Conservation (phyloP, 2,888 invertebrate genomes). For the Macrosoma leucophasiata region DNA sequence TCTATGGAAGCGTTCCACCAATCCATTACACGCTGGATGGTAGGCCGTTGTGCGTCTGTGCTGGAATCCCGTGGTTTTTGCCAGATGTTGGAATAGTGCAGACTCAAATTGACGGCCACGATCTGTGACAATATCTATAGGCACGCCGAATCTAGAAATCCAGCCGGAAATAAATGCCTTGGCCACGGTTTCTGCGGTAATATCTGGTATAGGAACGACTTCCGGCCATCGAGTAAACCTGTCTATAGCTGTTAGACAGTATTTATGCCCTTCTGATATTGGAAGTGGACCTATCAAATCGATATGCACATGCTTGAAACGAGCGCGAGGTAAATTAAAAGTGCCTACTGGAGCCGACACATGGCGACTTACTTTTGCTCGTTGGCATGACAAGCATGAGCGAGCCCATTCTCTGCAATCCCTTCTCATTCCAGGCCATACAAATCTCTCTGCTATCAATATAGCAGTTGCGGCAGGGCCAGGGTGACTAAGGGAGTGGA, state of each 20-base stretch:
- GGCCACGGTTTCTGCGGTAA: conserved; percentile 37
- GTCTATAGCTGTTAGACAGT: conserved; percentile 38
- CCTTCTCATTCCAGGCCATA: conserved; percentile 37
- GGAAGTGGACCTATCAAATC: conserved; percentile 33
- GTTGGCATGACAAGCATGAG: conserved; percentile 33
- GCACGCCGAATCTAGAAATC: conserved; percentile 46
- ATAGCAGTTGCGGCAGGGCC: conserved; percentile 18
- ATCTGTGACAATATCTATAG: conserved; percentile 21
- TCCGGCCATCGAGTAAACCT: conserved; percentile 32
- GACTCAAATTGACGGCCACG: conserved; percentile 30
- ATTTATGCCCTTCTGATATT: conserved; percentile 29
- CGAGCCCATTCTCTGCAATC: conserved; percentile 34
- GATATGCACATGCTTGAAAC: conserved; percentile 36
- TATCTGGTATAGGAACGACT: conserved; percentile 35
- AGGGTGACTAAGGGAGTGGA: conserved; percentile 11
- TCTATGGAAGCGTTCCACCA: conserved; percentile 27
- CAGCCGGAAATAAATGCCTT: conserved; percentile 34
- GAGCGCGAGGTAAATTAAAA: conserved; percentile 21
- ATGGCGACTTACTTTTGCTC: conserved; percentile 32
- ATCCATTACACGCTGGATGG: conserved; percentile 28
- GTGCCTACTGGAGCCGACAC: conserved; percentile 22
- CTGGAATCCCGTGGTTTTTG: conserved; percentile 1
- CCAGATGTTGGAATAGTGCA: conserved; percentile 20
- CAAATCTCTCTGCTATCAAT: conserved; percentile 25
- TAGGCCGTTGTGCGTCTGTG: conserved; percentile 27